Base-by-base conservation (phyloP, 1,140 invertebrate species). In the Coboldia fuscipes region DNA sequence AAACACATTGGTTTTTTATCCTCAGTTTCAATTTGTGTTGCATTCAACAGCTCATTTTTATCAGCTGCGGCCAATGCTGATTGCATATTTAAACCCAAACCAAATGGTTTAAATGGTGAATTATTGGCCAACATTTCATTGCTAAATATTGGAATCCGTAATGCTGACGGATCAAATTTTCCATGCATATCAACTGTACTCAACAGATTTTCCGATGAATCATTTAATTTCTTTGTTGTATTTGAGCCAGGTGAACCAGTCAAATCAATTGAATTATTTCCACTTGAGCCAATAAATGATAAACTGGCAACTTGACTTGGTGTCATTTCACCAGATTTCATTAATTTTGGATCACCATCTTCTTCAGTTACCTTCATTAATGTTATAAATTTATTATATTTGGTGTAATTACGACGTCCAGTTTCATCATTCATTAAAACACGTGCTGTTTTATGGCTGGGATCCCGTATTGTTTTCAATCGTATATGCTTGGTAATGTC, bases 401-500 rank as follows among this genome's bases (percentile, higher is more conserved):
- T 88, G 45, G 81, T 80, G 54, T 89, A 90, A 55, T 92, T 89
- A 37, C 81, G 63, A 39, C 81, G 64, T 7, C 86, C 86, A 26
- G 83, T 84, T 58, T 88, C 83, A 51, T 89, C 82, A 31, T 85
- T 88, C 67, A 88, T 80, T 38, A 90, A 59, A 32, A 89, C 78
- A 54, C 76, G 75, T 26, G 77, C 72, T 34, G 63, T 66, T 42
- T 68, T 66, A 53, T 90, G 81, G 24, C 71, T 70, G 35, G 69
- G 66, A 61, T 90, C 85, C 36, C 79, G 62, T 12, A 75, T 74
- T 12, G 76, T 75, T 62, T 86, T 89, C 43, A 89, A 60, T 50
- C 82, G 76, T 36, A 93, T 92, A 54, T 94, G 89, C 60, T 93
- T 93, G 27, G 83, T 89, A 37, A 96, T 88, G 58, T 90, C 85